phyloP scores from a whole-genome alignment of 2,888 invertebrate species.

The Neoascia interrupta region DNA sequence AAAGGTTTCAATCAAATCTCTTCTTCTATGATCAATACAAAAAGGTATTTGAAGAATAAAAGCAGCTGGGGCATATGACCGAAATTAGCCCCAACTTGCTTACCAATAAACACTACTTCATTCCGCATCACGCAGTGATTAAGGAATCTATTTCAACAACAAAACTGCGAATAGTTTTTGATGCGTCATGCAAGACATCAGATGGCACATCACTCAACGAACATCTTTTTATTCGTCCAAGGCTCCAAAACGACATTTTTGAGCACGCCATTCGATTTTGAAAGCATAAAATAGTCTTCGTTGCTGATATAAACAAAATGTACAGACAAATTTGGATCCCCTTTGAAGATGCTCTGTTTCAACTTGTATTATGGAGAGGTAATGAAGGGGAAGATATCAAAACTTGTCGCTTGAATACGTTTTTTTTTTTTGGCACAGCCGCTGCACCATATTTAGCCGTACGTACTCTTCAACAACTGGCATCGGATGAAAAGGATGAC shows the following conservation, averaged over 20 bases:
- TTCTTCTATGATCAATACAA: conserved; percentile 9
- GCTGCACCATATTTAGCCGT: conserved; percentile 3
- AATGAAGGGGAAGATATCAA: neutral
- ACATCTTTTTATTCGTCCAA: conserved; percentile 44
- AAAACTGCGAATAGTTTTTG: neutral
- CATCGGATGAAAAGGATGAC: conserved; percentile 8
- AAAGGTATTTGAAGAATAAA: neutral
- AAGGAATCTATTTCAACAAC: conserved; percentile 39
- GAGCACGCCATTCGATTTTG: conserved; percentile 55
- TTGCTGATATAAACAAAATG: too few species aligned
- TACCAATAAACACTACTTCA: conserved; percentile 14
- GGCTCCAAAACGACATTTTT: conserved; percentile 50
- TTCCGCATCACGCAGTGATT: conserved; percentile 43
- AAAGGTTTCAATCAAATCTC: conserved; percentile 7
- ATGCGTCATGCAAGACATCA: too few species aligned
- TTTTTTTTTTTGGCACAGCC: conserved; percentile 7
- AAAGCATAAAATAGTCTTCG: conserved; percentile 42
- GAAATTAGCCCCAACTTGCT: neutral
- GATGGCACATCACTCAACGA: too few species aligned
- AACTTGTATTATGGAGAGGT: neutral
- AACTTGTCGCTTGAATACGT: too few species aligned
- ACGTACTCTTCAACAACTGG: conserved; percentile 12
- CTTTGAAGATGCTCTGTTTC: neutral
- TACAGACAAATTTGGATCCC: conserved; percentile 63
- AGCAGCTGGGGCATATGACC: conserved; percentile 23